Evolutionary conservation across 1,140 invertebrate genomes (phyloP).

Genomic region (Drosophila nebulosa): DNA sequence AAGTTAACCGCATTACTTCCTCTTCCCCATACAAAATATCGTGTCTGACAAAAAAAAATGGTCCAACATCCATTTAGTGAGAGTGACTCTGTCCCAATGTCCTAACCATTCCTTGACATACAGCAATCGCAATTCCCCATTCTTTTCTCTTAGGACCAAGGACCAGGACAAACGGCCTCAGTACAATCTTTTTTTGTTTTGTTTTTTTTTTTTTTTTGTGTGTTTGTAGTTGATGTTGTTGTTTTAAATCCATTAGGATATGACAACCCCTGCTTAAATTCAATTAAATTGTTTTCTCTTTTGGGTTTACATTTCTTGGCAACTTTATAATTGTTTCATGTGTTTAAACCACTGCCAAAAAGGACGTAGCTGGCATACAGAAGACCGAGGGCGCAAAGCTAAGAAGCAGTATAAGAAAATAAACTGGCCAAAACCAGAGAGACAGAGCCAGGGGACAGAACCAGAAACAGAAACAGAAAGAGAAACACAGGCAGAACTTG

Average conservation of each 20-base stretch:
- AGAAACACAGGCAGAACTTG: not conserved
- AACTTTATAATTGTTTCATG: slow-evolving; percentile 79
- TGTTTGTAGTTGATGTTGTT: slow-evolving; percentile 47
- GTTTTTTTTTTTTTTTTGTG: slow-evolving; percentile 26
- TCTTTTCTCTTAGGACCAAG: not conserved
- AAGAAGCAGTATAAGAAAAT: slow-evolving; percentile 72
- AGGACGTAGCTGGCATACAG: slow-evolving; percentile 22
- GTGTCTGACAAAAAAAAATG: not conserved
- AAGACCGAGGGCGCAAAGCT: slow-evolving; percentile 57
- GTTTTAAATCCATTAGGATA: slow-evolving; percentile 78
- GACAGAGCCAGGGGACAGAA: slow-evolving; percentile 2
- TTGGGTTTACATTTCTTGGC: slow-evolving; percentile 75
- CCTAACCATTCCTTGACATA: not conserved
- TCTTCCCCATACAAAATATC: not conserved
- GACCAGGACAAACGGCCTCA: not conserved
- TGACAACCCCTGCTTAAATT: slow-evolving; percentile 78
- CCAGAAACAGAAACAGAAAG: slow-evolving; percentile 11
- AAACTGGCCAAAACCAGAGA: slow-evolving; percentile 60
- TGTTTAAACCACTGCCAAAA: slow-evolving; percentile 67
- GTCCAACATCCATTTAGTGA: not conserved
- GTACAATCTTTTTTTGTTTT: slow-evolving; percentile 14
- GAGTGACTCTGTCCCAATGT: not conserved
- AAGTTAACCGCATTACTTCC: not conserved
- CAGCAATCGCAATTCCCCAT: not conserved
- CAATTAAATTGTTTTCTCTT: slow-evolving; percentile 78